Conservation (phyloP, 2,113 vertebrate genomes). For the Tamias sibiricus region DNA sequence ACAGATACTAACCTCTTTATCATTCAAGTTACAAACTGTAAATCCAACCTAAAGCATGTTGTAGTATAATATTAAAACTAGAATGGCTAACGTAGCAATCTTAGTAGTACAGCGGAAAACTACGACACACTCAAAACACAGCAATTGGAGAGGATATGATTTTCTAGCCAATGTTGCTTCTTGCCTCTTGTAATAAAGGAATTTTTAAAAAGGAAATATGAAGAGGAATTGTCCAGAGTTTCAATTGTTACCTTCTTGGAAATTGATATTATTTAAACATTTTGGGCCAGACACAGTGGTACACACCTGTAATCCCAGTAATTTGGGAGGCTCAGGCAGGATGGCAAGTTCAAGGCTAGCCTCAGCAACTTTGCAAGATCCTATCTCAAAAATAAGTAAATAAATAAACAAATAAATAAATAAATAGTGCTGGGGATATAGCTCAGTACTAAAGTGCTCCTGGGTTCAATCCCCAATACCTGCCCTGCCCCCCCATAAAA, state of each 20-base stretch:
- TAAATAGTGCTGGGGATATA: no score
- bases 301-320: no score
- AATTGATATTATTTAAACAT: neutral
- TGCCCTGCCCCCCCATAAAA: no score
- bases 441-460: no score
- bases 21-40: neutral
- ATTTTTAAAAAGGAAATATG: neutral
- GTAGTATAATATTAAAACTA: neutral
- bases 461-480: no score
- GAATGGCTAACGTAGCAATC: neutral
- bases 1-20: neutral
- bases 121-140: neutral
- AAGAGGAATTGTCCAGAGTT: neutral
- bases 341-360: no score
- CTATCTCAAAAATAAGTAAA: no score
- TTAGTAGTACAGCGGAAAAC: neutral
- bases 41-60: neutral
- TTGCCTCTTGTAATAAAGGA: neutral
- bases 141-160: neutral
- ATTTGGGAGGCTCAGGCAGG: no score
- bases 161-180: neutral
- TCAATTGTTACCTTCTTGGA: neutral
- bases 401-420: no score
- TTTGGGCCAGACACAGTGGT: neutral
- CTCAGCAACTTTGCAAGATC: no score